A percentile compares a stretch with the other conserved stretches of the same genome.
Evolutionary conservation across 2,888 invertebrate species (phyloP).

Genomic region (Metellina segmentata): DNA sequence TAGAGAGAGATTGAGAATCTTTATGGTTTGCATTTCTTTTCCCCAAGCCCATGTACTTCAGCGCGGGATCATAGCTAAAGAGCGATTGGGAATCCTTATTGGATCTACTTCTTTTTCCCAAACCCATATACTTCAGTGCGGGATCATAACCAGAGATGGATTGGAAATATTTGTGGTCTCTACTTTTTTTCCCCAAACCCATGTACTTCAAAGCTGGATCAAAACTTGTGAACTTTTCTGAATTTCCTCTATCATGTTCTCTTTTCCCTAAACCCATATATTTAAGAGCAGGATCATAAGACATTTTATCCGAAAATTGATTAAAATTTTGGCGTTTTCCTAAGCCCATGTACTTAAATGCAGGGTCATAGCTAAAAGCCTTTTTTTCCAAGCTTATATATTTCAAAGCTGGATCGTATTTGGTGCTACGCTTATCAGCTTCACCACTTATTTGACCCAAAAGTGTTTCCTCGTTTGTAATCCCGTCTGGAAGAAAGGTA

Average conservation of each 20-base stretch:
- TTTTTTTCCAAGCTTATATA: conserved; percentile 32
- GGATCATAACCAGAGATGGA: neutral
- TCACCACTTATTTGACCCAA: no score
- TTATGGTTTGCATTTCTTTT: neutral
- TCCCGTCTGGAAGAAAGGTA: no score
- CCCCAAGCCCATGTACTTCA: conserved; percentile 41
- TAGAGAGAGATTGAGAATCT: neutral
- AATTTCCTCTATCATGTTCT: neutral
- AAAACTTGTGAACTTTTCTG: conserved; percentile 16
- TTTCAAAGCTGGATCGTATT: neutral
- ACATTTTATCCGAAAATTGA: no score
- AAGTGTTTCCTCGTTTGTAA: no score
- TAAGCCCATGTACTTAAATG: conserved; percentile 28
- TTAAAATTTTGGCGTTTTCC: conserved; percentile 27
- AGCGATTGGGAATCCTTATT: no score
- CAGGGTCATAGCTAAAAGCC: neutral
- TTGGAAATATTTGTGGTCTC: neutral
- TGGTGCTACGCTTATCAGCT: neutral
- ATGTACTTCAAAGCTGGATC: conserved; percentile 55
- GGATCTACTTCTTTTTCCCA: conserved; percentile 16
- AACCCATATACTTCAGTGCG: conserved; percentile 16
- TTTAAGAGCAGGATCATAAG: conserved; percentile 41
- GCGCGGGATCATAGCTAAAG: conserved; percentile 17
- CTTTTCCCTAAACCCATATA: conserved; percentile 35
- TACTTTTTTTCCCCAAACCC: conserved; percentile 42